Conservation (phyloP, 2,888 invertebrate genomes). For the Aromia moschata region DNA sequence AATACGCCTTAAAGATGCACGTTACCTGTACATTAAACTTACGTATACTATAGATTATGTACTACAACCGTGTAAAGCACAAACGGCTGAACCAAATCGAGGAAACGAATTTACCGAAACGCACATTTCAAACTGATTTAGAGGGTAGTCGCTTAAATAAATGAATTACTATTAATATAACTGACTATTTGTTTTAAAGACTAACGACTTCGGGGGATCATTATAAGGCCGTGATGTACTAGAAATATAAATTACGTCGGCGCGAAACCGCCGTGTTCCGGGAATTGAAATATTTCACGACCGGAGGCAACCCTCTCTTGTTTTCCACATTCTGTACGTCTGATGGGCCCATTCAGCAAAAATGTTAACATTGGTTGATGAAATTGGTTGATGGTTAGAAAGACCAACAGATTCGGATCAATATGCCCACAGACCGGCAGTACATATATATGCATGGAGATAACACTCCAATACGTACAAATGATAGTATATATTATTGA, state of each 20-base stretch:
- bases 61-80: no score
- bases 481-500: no score
- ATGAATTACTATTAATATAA: slow-evolving; percentile 7
- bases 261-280: not conserved
- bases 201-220: slow-evolving; percentile 11
- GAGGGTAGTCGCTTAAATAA: not conserved
- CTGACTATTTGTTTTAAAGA: slow-evolving; percentile 6
- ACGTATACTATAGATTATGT: no score
- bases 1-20: no score
- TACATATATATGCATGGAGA: not conserved
- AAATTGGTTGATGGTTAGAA: not conserved
- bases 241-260: slow-evolving; percentile 11
- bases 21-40: no score
- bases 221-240: slow-evolving; percentile 13
- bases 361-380: not conserved
- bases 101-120: not conserved
- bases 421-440: not conserved
- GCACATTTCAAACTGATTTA: not conserved
- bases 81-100: no score
- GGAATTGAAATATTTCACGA: slow-evolving; percentile 20
- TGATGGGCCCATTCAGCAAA: not conserved
- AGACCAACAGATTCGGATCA: not conserved
- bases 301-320: not conserved
- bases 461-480: no score
- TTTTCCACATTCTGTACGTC: not conserved